Base-by-base conservation (phyloP, 2,888 invertebrate genomes). In the Mamestra brassicae region DNA sequence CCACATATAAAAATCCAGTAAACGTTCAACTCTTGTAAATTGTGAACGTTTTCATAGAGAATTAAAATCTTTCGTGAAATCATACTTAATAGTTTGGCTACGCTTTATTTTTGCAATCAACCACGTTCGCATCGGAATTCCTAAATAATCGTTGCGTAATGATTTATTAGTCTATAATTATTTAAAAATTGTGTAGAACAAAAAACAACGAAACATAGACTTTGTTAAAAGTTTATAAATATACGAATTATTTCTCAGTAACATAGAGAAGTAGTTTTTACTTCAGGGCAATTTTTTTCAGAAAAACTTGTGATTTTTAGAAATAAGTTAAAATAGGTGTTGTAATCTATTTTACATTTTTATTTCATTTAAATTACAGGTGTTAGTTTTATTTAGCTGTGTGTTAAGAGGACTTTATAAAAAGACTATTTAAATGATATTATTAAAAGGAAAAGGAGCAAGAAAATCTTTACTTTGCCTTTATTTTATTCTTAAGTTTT, bases 241-340 rank as follows among this genome's bases (percentile, higher is more conserved):
- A 50, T 17, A 50, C 65, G 75, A 74, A 66, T 36, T 58, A 76
- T 61, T 55, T 26, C 61, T 54, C 26, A 69, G 3, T 60, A 26
- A 38, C 15, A 17, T 47, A 15, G 26, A 38, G 38, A 54, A 47
- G n/a, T 45, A 47, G 8, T 38, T 61, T 3, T 17, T 2, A 15
- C n/a, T 34, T 34, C 4, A 2, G 8, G 13, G 7, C 6, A 1
- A 5, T 15, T 38, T 13, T 54, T 65, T 4, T 6, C 7, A 34
- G 1, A 11, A 54, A 75, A n/a, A 17, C 17, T 36, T 2, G 45
- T 17, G 26, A 1, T 4, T 65, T 60, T n/a, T 47, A 54, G 45
- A 58, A 75, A 54, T 60, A 54, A 76, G 1, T 75, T 34, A 54
- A 54, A 75, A 74, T 74, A 74, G 74, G 65, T 74, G 74, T 74